Percentiles rank a stretch among this genome's conserved stretches.
Evolutionary conservation across 2,888 invertebrate species (phyloP).

Genomic region (Epiblema foenella): DNA sequence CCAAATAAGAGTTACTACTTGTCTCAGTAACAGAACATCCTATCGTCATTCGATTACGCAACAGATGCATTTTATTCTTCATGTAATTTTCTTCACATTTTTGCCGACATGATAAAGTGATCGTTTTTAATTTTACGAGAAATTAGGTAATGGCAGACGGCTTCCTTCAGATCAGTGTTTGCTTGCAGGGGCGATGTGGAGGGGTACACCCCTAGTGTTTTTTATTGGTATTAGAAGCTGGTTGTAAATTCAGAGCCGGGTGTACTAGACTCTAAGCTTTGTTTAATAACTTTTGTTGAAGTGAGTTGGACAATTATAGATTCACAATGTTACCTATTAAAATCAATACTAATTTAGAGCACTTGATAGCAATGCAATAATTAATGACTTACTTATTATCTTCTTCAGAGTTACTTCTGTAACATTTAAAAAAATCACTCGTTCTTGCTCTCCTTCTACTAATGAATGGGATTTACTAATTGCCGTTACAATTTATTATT

Average conservation of each 20-base stretch:
- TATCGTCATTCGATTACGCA: conserved; percentile 64
- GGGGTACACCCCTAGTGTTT: conserved; percentile 31
- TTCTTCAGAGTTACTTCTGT: neutral
- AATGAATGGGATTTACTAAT: no score
- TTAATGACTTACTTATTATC: neutral
- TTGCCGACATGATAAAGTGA: conserved; percentile 59
- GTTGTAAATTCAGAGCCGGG: conserved; percentile 42
- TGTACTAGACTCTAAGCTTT: conserved; percentile 30
- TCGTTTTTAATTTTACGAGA: conserved; percentile 69
- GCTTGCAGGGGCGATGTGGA: conserved; percentile 25
- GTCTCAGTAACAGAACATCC: conserved; percentile 30
- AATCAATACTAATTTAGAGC: neutral
- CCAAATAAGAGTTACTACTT: conserved; percentile 45
- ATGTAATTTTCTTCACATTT: conserved; percentile 66
- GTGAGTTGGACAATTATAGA: neutral
- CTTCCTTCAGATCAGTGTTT: conserved; percentile 38
- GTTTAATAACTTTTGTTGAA: conserved; percentile 22
- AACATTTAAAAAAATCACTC: no score
- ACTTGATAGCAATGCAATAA: neutral
- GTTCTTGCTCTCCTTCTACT: no score
- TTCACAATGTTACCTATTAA: neutral
- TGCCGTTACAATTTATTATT: no score
- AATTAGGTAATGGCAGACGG: conserved; percentile 41
- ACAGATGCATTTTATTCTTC: conserved; percentile 79
- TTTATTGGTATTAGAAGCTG: conserved; percentile 34